Evolutionary conservation across 2,888 invertebrate genomes (phyloP).

Genomic region (Macrophya alboannulata): DNA sequence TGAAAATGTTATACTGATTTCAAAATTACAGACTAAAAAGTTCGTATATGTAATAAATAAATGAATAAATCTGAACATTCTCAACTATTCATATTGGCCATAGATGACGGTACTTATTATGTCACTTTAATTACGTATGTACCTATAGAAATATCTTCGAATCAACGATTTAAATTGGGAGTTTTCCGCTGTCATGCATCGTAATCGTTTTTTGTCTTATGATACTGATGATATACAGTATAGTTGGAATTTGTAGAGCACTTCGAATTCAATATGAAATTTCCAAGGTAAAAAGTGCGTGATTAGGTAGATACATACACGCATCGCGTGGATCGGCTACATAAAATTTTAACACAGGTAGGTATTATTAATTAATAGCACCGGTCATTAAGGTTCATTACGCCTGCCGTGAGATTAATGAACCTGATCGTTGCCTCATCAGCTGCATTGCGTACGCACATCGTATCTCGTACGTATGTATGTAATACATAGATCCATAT

Average conservation of each 20-base stretch:
- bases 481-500: no score
- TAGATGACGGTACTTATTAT: neutral
- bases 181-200: no score
- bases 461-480: no score
- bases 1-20: neutral
- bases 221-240: no score
- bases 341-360: conserved; percentile 12
- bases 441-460: neutral
- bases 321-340: neutral
- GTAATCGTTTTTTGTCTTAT: no score
- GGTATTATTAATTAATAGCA: conserved; percentile 56
- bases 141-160: neutral
- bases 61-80: neutral
- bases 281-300: neutral
- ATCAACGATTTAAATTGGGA: neutral
- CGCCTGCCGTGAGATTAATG: conserved; percentile 54
- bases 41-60: neutral
- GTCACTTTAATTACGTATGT: neutral
- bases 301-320: neutral
- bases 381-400: conserved; percentile 54
- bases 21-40: neutral
- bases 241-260: neutral
- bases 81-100: neutral
- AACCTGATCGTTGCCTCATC: conserved; percentile 45
- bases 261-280: neutral